Evolutionary conservation across 2,797 vertebrate genomes (phyloP).

Genomic region (Phaenicophaeus curvirostris): DNA sequence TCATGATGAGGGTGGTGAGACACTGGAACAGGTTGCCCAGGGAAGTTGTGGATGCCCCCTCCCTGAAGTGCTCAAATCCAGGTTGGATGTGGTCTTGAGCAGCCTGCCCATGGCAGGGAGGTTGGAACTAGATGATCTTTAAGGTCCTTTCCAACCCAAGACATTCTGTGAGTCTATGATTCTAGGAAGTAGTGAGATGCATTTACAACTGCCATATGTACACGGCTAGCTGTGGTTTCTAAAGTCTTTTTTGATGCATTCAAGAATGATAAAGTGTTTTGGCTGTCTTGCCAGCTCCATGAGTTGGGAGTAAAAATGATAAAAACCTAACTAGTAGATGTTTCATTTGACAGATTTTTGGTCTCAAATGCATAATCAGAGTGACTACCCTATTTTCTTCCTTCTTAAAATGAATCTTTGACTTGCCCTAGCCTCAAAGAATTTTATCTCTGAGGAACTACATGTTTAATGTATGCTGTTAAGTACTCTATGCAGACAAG

Average conservation of each 20-base stretch:
- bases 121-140: too few species aligned
- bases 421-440: background rate
- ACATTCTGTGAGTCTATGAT: too few species aligned
- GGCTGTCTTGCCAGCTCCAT: background rate
- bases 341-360: background rate
- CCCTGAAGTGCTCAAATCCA: too few species aligned
- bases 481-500: background rate
- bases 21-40: too few species aligned
- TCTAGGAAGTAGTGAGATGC: too few species aligned
- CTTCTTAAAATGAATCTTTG: background rate
- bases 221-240: background rate
- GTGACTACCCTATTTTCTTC: background rate
- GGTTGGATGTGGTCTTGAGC: too few species aligned
- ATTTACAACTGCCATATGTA: background rate
- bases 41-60: too few species aligned
- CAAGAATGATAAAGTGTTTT: background rate
- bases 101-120: background rate
- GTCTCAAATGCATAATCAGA: background rate
- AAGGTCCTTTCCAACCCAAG: too few species aligned
- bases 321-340: fast-evolving
- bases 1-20: too few species aligned
- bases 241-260: background rate
- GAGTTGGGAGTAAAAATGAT: background rate
- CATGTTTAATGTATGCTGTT: background rate
- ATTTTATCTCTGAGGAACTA: background rate